A percentile compares a stretch with the other conserved stretches of the same genome.
These are phyloP conservation scores for Anguilla pacifica DNA, from an alignment of 2,797 vertebrate species.

Conservation along the genomic window DNA sequence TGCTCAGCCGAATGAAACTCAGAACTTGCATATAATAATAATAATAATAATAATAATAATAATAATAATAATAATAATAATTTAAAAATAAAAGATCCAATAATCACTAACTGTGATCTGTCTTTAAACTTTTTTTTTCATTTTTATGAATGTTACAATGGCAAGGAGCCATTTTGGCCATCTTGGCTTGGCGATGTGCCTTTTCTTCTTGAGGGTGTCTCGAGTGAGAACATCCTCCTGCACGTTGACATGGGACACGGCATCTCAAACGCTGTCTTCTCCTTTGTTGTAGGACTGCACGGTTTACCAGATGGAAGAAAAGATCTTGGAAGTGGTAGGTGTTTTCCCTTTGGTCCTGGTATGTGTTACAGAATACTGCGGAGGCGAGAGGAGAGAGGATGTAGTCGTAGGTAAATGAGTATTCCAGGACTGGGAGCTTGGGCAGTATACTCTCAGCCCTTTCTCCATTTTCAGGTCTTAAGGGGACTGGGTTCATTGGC, in stretches of 20 bases:
- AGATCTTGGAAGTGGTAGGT: slow-evolving; percentile 94
- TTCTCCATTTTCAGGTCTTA: background rate
- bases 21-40: background rate
- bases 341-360: slow-evolving; percentile 28
- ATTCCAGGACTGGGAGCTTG: background rate
- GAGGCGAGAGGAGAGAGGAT: background rate
- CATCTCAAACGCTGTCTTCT: slow-evolving; percentile 55
- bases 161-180: background rate
- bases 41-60: too few species aligned
- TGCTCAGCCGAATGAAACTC: background rate
- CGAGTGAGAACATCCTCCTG: slow-evolving; percentile 42
- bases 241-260: slow-evolving; percentile 42
- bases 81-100: background rate
- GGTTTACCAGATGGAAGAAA: slow-evolving; percentile 95
- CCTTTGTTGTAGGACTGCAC: slow-evolving; percentile 83
- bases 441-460: slow-evolving; percentile 31
- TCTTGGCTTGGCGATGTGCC: background rate
- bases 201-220: slow-evolving; percentile 26
- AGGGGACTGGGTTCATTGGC: background rate
- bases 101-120: background rate
- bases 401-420: background rate
- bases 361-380: slow-evolving; percentile 32
- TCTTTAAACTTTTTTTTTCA: background rate
- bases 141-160: background rate
- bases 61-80: too few species aligned